These are phyloP conservation scores for Girardinichthys multiradiatus DNA, from an alignment of 2,113 vertebrate genomes.

Conservation along the genomic window DNA sequence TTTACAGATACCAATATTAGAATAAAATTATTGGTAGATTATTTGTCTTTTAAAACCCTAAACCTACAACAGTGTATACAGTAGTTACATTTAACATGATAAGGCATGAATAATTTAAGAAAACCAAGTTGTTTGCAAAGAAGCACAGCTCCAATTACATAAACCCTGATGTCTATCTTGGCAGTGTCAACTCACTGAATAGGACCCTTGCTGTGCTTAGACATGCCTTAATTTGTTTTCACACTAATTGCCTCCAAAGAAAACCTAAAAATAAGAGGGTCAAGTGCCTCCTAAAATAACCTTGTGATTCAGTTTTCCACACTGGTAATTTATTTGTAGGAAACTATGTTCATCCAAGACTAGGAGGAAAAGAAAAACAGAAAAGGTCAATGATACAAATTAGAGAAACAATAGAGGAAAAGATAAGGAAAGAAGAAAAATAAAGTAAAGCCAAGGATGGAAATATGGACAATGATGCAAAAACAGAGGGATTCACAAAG, in stretches of 20 bases:
- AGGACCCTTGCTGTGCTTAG: conserved; percentile 36
- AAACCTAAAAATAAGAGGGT: conserved; percentile 54
- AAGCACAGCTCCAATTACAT: conserved; percentile 43
- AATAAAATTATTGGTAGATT: background rate
- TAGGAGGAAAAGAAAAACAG: background rate
- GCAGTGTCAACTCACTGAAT: conserved; percentile 48
- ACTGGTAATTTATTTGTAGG: background rate
- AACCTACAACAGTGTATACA: background rate
- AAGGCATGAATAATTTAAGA: conserved; percentile 24
- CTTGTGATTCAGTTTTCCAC: background rate
- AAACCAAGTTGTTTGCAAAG: conserved; percentile 56
- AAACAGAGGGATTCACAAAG: conserved; percentile 10
- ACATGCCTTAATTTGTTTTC: conserved; percentile 25
- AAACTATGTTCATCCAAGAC: background rate
- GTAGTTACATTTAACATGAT: background rate
- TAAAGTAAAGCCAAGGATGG: background rate
- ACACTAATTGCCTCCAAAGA: conserved; percentile 41
- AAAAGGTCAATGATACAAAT: background rate
- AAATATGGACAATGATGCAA: background rate
- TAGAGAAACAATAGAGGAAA: background rate
- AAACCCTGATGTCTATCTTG: conserved; percentile 59
- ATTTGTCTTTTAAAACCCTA: background rate
- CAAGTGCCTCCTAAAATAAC: conserved; percentile 47
- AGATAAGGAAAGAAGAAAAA: background rate
- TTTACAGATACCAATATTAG: background rate